These are phyloP conservation scores for Tolypeutes matacus DNA, from an alignment of 2,797 vertebrate genomes.

Conservation along the genomic window DNA sequence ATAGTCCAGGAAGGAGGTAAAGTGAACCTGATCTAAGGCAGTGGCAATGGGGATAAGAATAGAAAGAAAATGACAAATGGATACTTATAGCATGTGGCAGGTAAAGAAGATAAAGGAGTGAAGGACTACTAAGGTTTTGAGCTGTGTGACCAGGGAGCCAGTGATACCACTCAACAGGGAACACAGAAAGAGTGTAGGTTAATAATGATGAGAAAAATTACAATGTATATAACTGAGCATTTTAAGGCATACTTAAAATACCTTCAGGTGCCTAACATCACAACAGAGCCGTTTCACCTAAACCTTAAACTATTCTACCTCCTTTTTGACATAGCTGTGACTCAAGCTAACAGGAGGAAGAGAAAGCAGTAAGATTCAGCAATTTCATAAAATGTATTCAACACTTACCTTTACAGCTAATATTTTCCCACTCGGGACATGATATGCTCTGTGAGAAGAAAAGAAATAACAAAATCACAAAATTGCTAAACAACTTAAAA, in stretches of 20 bases:
- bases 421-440: conserved; percentile 95
- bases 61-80: background rate
- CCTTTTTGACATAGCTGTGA: background rate
- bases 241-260: background rate
- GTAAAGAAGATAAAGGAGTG: background rate
- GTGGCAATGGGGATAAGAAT: background rate
- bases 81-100: background rate
- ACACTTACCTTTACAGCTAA: conserved; percentile 97
- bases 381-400: conserved; percentile 12
- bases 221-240: background rate
- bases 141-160: background rate
- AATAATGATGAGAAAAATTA: background rate
- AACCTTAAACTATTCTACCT: background rate
- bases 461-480: conserved; percentile 66
- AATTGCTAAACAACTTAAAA: conserved; percentile 57
- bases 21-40: background rate
- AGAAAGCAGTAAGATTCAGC: background rate
- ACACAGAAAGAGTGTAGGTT: background rate
- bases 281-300: background rate
- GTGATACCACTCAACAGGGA: background rate
- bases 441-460: conserved; percentile 92
- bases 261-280: background rate
- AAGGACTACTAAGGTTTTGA: background rate
- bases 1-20: background rate
- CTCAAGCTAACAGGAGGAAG: background rate